Base-by-base conservation (phyloP, 2,797 vertebrate genomes). In the Miichthys miiuy region DNA sequence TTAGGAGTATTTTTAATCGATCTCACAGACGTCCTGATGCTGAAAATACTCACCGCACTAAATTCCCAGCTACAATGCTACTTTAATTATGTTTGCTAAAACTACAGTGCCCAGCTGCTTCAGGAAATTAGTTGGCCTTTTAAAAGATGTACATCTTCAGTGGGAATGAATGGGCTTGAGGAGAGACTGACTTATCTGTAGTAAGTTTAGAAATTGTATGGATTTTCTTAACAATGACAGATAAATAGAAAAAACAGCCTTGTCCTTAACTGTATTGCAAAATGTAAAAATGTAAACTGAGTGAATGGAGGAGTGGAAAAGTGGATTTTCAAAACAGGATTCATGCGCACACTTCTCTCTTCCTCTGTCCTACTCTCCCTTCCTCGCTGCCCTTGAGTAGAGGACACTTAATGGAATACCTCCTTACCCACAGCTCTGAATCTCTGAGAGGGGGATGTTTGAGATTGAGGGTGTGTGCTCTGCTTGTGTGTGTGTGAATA, bases 381-480 rank as follows among this genome's bases (percentile, higher is more conserved):
- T 65, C 72, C 73, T 86, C 73, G 80, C 27, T 88, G 90, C 81
- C 90, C 92, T 93, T 93, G 85, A 91, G 81, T 81, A 89, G 85
- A 92, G 91, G 90, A 88, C 85, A 6, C 87, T 89, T 90, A 88
- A 89, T 88, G 87, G 90, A 91, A 91, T 82, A 90, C 88, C 88
- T 87, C 83, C 87, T 86, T 88, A 88, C 68, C 82, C 76, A 79
- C 52, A 68, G 78, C 80, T 86, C 80, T 84, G 80, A 85, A 57
- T 85, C 63, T 73, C 46, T 66, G 30, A 71, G 68, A 63, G 77
- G 79, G 77, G 84, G 83, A 63, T 75, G 72, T 79, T 87, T 76
- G 77, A 85, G 70, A 84, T 81, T 78, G 74, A 66, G 77, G 48
- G 58, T 62, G 76, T 86, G 74, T 70, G 75, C 27, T 21, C 9